Percentiles rank a stretch among this genome's conserved stretches.
phyloP scores from a whole-genome alignment of 2,888 invertebrate species.

The Troides aeacus region DNA sequence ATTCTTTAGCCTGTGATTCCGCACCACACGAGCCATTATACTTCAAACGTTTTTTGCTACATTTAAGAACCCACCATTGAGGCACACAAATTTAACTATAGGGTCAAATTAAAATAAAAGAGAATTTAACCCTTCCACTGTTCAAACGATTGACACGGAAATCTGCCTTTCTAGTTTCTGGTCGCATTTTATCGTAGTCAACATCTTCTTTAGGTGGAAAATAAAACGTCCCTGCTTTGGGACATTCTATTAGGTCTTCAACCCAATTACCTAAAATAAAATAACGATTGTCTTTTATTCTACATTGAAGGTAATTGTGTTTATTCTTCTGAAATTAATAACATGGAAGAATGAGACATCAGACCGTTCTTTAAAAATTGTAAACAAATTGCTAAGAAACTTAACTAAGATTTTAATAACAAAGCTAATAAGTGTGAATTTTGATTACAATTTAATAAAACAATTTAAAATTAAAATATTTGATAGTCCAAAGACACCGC shows the following conservation, averaged over 20 bases:
- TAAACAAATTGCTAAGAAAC: neutral
- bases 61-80: neutral
- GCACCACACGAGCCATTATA: neutral
- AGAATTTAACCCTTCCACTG: slow-evolving; percentile 51
- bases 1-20: neutral
- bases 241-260: slow-evolving; percentile 67
- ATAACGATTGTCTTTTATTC: neutral
- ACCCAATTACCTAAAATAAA: slow-evolving; percentile 65
- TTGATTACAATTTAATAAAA: too few species aligned
- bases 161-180: slow-evolving; percentile 59
- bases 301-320: too few species aligned
- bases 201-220: slow-evolving; percentile 61
- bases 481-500: too few species aligned
- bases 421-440: too few species aligned
- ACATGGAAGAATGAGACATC: too few species aligned
- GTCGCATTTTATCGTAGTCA: slow-evolving; percentile 55
- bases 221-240: slow-evolving; percentile 56
- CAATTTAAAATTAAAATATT: too few species aligned
- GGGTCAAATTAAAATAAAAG: neutral
- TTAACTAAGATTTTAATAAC: too few species aligned
- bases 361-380: neutral
- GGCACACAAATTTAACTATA: too few species aligned
- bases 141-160: slow-evolving; percentile 63
- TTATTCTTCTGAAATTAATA: too few species aligned
- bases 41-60: neutral